phyloP scores from a whole-genome alignment of 2,113 vertebrate species.

The Scomber scombrus region DNA sequence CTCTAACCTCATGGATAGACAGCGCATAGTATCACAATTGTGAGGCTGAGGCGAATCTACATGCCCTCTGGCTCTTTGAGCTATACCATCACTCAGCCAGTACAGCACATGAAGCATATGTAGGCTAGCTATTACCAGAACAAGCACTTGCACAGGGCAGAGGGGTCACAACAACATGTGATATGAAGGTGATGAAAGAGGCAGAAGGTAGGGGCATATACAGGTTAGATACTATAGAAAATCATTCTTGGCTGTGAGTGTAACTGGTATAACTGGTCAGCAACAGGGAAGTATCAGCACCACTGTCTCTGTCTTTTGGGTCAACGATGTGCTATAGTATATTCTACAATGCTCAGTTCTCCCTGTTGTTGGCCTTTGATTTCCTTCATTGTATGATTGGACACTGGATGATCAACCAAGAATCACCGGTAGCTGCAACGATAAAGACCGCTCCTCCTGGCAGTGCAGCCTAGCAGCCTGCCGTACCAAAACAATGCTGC shows the following conservation, averaged over 20 bases:
- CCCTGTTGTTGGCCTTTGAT: not conserved
- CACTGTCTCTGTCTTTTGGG: not conserved
- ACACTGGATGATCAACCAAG: not conserved
- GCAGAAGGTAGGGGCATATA: not conserved
- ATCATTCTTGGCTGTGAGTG: not conserved
- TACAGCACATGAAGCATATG: not conserved
- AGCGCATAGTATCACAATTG: not conserved
- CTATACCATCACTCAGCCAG: slow-evolving; percentile 4
- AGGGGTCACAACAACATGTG: slow-evolving; percentile 1
- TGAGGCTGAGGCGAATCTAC: not conserved
- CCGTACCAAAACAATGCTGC: not conserved
- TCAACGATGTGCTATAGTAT: not conserved
- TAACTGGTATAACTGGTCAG: not conserved
- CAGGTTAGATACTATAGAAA: not conserved
- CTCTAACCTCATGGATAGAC: slow-evolving; percentile 27
- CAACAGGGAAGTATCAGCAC: not conserved
- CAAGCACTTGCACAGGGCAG: slow-evolving; percentile 1
- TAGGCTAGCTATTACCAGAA: not conserved
- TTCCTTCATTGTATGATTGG: not conserved
- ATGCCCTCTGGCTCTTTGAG: not conserved
- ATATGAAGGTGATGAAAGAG: not conserved
- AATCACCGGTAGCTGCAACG: not conserved
- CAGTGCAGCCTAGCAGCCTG: not conserved
- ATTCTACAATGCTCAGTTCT: not conserved
- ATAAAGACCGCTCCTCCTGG: no score